A percentile compares a stretch with the other conserved stretches of the same genome.
These are phyloP conservation scores for Cordilura impudica DNA, from an alignment of 2,888 invertebrate genomes.

Conservation along the genomic window DNA sequence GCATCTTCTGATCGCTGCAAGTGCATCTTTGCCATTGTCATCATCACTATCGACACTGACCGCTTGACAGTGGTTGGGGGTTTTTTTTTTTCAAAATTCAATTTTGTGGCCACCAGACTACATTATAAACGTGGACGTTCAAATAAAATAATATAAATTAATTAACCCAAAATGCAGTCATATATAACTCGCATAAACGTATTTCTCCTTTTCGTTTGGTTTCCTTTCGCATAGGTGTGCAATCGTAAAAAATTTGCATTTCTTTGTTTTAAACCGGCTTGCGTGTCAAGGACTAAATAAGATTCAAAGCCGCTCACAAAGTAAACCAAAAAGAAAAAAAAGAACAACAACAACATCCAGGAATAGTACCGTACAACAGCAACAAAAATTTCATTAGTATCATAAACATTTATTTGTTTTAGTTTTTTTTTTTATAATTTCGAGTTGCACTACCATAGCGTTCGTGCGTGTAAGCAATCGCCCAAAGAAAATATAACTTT, in stretches of 20 bases:
- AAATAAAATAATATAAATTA: constrained; percentile 77
- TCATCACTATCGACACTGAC: constrained; percentile 7
- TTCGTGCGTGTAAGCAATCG: constrained; percentile 56
- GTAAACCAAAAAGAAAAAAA: constrained; percentile 13
- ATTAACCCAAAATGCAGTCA: constrained; percentile 68
- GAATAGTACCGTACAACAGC: constrained; percentile 15
- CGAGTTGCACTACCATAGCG: constrained; percentile 13
- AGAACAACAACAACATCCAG: constrained; percentile 2
- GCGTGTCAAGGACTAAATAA: constrained; percentile 59
- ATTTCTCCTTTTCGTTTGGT: not conserved
- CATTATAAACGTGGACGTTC: constrained; percentile 67
- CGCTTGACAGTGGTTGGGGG: not conserved
- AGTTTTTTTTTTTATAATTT: no score
- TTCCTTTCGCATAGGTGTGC: constrained; percentile 42
- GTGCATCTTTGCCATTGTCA: constrained; percentile 30
- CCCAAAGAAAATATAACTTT: constrained; percentile 10
- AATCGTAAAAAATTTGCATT: constrained; percentile 61
- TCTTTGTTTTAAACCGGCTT: constrained; percentile 62
- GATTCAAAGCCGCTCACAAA: constrained; percentile 39
- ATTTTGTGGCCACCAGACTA: constrained; percentile 22
- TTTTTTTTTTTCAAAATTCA: not conserved
- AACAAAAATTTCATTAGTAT: constrained; percentile 55
- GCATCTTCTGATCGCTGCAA: constrained; percentile 31
- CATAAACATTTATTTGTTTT: constrained; percentile 57
- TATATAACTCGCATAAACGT: constrained; percentile 8